Percentiles rank a stretch among this genome's conserved stretches.
phyloP scores from a whole-genome alignment of 2,113 vertebrate genomes.

The Lepus americanus region DNA sequence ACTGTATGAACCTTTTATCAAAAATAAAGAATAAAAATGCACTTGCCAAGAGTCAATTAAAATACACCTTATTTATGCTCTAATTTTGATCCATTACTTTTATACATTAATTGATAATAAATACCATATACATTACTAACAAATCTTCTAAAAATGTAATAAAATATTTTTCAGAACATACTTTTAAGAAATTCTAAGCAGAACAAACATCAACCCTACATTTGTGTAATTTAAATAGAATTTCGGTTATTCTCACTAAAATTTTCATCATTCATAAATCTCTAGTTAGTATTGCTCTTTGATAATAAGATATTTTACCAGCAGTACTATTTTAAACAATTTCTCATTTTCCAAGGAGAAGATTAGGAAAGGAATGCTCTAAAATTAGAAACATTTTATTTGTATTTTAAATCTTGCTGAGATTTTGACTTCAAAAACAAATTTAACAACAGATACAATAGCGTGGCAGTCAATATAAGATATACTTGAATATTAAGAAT shows the following conservation, averaged over 20 bases:
- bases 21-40: constrained; percentile 49
- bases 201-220: neutral
- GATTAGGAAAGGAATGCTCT: neutral
- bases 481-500: neutral
- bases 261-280: constrained; percentile 18
- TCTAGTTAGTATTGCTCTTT: constrained; percentile 48
- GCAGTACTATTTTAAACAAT: constrained; percentile 33
- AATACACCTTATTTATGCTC: neutral
- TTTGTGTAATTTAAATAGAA: constrained; percentile 32
- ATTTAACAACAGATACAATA: neutral
- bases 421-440: constrained; percentile 20
- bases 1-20: constrained; percentile 30
- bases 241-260: neutral
- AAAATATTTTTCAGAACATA: neutral
- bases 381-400: constrained; percentile 7
- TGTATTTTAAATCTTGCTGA: constrained; percentile 5
- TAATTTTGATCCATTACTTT: constrained; percentile 1
- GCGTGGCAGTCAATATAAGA: neutral
- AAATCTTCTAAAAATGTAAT: constrained; percentile 33
- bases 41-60: constrained; percentile 1
- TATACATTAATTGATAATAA: neutral
- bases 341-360: constrained; percentile 23
- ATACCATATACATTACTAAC: neutral
- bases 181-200: neutral
- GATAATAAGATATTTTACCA: constrained; percentile 34